phyloP scores from a whole-genome alignment of 2,797 vertebrate species.

The Phaenicophaeus curvirostris region DNA sequence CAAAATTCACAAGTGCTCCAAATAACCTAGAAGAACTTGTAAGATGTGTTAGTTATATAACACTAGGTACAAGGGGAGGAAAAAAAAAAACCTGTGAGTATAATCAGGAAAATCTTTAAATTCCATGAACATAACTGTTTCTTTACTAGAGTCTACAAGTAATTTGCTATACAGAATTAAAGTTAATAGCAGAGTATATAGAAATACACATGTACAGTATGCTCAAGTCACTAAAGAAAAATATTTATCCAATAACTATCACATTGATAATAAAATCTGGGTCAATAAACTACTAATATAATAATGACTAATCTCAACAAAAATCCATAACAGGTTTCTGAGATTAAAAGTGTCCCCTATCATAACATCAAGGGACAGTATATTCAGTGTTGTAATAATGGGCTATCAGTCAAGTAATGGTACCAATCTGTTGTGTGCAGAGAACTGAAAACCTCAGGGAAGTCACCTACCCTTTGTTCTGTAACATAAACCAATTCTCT shows the following conservation, averaged over 20 bases:
- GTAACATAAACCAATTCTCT: neutral
- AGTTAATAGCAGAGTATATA: neutral
- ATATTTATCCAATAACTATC: neutral
- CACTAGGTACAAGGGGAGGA: neutral
- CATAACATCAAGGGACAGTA: neutral
- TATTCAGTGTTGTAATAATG: neutral
- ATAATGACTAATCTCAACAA: neutral
- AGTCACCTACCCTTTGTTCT: neutral
- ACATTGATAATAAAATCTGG: neutral
- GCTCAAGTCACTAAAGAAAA: neutral
- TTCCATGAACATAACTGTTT: neutral
- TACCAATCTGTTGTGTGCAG: neutral
- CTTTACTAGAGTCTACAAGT: neutral
- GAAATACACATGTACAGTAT: neutral
- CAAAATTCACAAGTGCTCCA: neutral
- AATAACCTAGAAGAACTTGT: neutral
- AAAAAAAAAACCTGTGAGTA: neutral
- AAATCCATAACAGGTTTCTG: neutral
- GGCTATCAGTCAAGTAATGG: neutral
- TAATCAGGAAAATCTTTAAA: neutral
- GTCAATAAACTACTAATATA: neutral
- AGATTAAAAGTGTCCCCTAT: neutral
- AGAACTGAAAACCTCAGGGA: neutral
- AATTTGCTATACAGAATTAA: neutral
- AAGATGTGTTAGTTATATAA: neutral